A percentile compares a stretch with the other conserved stretches of the same genome.
Conservation (phyloP, 2,888 invertebrate genomes). For the Cyrtodaria siliqua region DNA sequence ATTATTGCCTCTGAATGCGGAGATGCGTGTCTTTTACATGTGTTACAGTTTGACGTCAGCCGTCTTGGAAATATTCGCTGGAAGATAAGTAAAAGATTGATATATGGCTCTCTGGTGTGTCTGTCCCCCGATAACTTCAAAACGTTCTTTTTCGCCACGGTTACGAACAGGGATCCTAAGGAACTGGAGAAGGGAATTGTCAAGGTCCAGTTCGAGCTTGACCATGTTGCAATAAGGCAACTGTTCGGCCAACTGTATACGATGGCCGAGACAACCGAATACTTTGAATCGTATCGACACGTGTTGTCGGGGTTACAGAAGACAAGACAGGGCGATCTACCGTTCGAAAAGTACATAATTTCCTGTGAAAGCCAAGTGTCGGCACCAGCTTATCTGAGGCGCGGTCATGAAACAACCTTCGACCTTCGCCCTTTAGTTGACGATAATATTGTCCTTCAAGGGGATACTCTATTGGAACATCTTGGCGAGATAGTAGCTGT, state of each 20-base stretch:
- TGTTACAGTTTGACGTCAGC: constrained; percentile 52
- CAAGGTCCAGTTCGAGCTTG: constrained; percentile 59
- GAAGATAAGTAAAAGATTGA: constrained; percentile 88
- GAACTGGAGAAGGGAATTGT: constrained; percentile 65
- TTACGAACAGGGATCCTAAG: constrained; percentile 66
- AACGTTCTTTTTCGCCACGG: constrained; percentile 90
- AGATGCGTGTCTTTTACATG: constrained; percentile 64
- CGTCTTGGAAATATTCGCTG: constrained; percentile 75
- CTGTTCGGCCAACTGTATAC: constrained; percentile 67
- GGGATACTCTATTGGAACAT: background rate
- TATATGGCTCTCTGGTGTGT: constrained; percentile 91
- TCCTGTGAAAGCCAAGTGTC: constrained; percentile 57
- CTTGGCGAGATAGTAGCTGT: constrained; percentile 27
- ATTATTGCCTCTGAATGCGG: constrained; percentile 63
- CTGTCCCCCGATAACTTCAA: constrained; percentile 91
- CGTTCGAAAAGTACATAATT: constrained; percentile 71
- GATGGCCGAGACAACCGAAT: constrained; percentile 92
- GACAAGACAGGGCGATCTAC: constrained; percentile 84
- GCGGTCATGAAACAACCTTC: constrained; percentile 17
- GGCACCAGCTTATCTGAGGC: constrained; percentile 62
- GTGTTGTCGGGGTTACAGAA: constrained; percentile 90
- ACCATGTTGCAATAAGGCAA: constrained; percentile 4
- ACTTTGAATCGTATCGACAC: constrained; percentile 93
- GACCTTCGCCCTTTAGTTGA: constrained; percentile 51
- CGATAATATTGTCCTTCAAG: background rate